A percentile compares a stretch with the other conserved stretches of the same genome.
Evolutionary conservation across 37 sponge, comb jelly and placozoan genomes (phyloP).

Genomic region (Spongilla lacustris): DNA sequence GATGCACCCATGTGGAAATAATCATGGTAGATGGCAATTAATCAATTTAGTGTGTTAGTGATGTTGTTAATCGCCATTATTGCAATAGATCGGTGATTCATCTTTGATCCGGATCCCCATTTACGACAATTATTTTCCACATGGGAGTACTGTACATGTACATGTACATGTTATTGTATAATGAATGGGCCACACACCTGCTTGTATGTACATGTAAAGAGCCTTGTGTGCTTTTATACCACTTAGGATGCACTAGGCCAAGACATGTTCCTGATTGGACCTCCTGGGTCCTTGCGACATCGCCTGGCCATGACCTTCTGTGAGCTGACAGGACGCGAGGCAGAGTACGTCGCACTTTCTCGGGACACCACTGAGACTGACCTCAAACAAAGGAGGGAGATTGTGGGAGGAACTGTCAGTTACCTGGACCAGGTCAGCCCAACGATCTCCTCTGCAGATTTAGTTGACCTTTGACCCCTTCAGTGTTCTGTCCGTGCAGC

Average conservation of each 20-base stretch:
- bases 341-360: constrained; percentile 84
- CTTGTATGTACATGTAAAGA: background rate
- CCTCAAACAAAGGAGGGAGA: constrained; percentile 93
- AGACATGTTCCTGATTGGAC: constrained; percentile 91
- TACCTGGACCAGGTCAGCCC: constrained; percentile 76
- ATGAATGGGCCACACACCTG: too few species aligned
- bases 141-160: too few species aligned
- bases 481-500: constrained; percentile 86
- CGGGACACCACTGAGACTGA: constrained; percentile 93
- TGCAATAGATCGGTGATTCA: too few species aligned
- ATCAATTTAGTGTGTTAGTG: too few species aligned
- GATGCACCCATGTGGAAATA: too few species aligned
- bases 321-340: constrained; percentile 78
- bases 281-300: constrained; percentile 76
- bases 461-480: background rate
- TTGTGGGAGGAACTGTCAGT: constrained; percentile 61
- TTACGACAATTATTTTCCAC: too few species aligned
- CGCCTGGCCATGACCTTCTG: constrained; percentile 75
- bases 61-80: too few species aligned
- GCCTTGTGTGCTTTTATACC: background rate
- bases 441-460: background rate
- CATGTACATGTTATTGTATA: too few species aligned
- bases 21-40: too few species aligned
- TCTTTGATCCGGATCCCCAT: too few species aligned
- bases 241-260: constrained; percentile 75